phyloP scores from a whole-genome alignment of 92 coral and sea anemone species.

The Phymanthus crucifer region DNA sequence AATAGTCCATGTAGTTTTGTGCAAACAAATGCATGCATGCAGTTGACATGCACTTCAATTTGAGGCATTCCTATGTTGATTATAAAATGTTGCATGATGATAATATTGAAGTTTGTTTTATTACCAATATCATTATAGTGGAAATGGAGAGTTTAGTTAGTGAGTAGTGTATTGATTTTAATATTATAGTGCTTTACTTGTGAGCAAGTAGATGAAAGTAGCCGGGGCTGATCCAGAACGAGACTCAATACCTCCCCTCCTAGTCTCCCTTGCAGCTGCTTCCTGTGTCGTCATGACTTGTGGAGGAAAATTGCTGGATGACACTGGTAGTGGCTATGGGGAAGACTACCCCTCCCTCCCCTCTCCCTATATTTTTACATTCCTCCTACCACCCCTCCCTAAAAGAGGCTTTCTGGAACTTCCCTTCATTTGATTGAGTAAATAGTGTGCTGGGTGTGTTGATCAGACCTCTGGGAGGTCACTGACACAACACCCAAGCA shows the following conservation, averaged over 20 bases:
- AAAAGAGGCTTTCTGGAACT: neutral
- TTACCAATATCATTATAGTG: neutral
- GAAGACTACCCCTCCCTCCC: too few species aligned
- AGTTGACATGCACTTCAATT: neutral
- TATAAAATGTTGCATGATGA: conserved; percentile 1
- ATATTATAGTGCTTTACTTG: neutral
- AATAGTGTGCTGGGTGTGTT: neutral
- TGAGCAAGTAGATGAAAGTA: too few species aligned
- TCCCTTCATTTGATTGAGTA: neutral
- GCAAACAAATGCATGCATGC: neutral
- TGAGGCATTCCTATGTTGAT: neutral
- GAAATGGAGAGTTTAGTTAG: neutral
- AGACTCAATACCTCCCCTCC: too few species aligned
- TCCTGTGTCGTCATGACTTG: too few species aligned
- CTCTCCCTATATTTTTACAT: too few species aligned
- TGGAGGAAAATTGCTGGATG: too few species aligned
- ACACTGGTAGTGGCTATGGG: too few species aligned
- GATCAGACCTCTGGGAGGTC: neutral
- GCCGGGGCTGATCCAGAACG: too few species aligned
- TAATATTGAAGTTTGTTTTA: neutral
- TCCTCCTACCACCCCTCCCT: too few species aligned
- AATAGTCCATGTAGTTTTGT: neutral
- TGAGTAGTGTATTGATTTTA: neutral
- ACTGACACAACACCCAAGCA: neutral
- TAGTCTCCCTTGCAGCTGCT: too few species aligned